Conservation (phyloP, 2,797 vertebrate species). For the Channallabes apus region DNA sequence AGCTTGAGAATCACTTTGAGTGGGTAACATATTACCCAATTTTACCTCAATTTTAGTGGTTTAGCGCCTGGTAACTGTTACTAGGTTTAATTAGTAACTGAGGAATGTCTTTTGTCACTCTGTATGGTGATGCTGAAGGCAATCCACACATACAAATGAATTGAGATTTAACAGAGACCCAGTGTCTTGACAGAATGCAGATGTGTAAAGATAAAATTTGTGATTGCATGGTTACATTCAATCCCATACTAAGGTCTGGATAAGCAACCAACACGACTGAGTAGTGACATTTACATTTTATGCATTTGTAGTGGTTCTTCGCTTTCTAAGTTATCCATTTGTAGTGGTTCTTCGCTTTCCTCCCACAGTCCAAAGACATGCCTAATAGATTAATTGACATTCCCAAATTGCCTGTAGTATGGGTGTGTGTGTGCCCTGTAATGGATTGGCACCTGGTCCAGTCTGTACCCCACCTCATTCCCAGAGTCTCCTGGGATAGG, state of each 20-base stretch:
- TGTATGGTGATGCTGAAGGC: neutral
- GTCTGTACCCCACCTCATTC: no score
- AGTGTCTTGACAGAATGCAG: neutral
- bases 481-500: no score
- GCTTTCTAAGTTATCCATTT: neutral
- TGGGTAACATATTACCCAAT: neutral
- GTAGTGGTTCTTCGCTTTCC: neutral
- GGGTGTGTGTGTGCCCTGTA: no score
- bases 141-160: neutral
- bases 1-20: neutral
- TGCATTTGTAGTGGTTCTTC: no score
- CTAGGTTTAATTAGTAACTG: neutral
- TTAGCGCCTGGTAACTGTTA: neutral
- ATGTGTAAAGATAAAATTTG: neutral
- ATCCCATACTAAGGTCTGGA: neutral
- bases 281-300: neutral
- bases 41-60: neutral
- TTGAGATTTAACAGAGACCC: neutral
- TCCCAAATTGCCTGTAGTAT: no score
- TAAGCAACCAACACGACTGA: neutral
- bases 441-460: no score
- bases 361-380: no score
- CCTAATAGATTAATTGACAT: no score
- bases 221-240: neutral
- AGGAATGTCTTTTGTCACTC: neutral